Evolutionary conservation across 2,888 invertebrate genomes (phyloP), one percentile per base, ranked within the genome.

Genomic region (Parnassius mnemosyne): DNA sequence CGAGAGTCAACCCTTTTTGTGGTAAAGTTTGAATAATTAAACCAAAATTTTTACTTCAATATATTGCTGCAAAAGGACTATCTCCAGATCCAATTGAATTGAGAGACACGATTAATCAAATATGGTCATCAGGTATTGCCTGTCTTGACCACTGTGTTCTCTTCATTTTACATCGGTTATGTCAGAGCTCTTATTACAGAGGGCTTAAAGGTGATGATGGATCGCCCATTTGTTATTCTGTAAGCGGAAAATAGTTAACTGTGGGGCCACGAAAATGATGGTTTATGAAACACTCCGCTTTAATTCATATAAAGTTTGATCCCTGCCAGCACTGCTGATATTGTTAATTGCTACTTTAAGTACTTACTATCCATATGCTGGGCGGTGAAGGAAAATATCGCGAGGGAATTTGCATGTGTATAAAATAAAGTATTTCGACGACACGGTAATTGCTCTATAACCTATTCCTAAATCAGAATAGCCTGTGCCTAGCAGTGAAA

Each of bases 161-260:
- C 68, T 67, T 73, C 71, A 68, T 68, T 70, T 68, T 69, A 70
- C 67, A 69, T 70, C 72, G 75, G 74, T 76, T 73, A 69, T 74
- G 79, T 80, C 80, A 76, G 72, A 78, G 76, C 73, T 77, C 75
- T 79, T 80, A 81, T 81, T 78, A 73, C 76, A 70, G 73, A 67
- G 34, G 74, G 69, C 72, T 70, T 79, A 79, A 72, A 74, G 74
- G 71, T 69, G 72, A 83, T 83, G 82, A 81, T 83, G 75, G 78
- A 83, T 80, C 78, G 77, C 72, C 75, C 70, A 61, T 69, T 64
- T 67, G 66, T 69, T 62, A 55, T 63, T 68, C 13, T 65, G 61
- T 69, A 43, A 50, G 64, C 49, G 25, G 42, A 69, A 67, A 60
- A 57, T 53, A 66, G 53, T 58, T 50, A 11, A 56, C n/a, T 5